Conservation (phyloP, 2,113 vertebrate genomes). For the Alouatta palliata region DNA sequence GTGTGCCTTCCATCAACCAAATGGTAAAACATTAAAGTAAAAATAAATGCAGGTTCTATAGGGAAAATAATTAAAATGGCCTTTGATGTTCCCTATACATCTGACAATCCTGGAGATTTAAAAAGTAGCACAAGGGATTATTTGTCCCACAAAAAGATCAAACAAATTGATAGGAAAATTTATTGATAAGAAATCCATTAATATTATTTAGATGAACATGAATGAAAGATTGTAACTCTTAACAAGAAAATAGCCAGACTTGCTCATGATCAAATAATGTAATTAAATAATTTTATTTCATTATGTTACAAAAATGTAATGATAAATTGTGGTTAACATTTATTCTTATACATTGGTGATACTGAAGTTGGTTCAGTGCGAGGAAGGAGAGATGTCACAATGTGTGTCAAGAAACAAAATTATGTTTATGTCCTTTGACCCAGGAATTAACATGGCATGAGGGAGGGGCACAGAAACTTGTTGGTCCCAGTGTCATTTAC, state of each 20-base stretch:
- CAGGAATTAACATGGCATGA: fast-evolving
- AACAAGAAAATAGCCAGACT: not conserved
- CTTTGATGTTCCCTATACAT: not conserved
- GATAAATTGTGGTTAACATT: not conserved
- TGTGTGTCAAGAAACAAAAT: not conserved
- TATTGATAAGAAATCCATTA: not conserved
- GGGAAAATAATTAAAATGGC: not conserved
- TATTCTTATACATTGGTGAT: fast-evolving
- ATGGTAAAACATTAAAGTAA: not conserved
- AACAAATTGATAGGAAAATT: not conserved
- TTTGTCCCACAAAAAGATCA: too few relatives aligned
- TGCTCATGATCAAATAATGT: not conserved
- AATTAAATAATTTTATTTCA: not conserved
- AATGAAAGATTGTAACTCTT: not conserved
- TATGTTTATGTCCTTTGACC: fast-evolving
- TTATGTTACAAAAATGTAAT: not conserved
- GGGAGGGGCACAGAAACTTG: not conserved
- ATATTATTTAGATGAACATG: too few relatives aligned
- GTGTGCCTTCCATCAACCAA: not conserved
- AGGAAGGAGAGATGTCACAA: fast-evolving
- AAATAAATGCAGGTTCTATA: not conserved
- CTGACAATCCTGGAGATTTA: not conserved
- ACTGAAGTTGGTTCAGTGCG: fast-evolving
- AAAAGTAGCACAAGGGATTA: not conserved
- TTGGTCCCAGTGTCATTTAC: fast-evolving